Base-by-base conservation (phyloP, 2,888 invertebrate species). In the Apamea anceps region DNA sequence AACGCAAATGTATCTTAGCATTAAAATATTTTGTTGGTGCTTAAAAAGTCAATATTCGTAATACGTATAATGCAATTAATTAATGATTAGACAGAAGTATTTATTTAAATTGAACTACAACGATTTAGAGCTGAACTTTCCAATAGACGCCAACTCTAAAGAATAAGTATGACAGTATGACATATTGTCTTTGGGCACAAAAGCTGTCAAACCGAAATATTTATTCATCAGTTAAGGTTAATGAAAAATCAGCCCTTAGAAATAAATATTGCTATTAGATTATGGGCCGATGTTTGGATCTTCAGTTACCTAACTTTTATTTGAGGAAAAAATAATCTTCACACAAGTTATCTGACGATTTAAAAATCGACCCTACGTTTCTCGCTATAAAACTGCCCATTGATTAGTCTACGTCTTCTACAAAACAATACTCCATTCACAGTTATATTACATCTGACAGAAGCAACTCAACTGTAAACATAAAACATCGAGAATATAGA, bases 21-120 rank as follows among this genome's bases (percentile, higher is more conserved):
- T 32, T 82, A 65, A 28, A 72, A 78, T 13, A 80, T 86, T 87
- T 78, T 68, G 63, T 88, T 89, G 90, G 90, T 91, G 90, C 90
- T 89, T 90, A 73, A 71, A 72, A 80, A 82, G 81, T 84, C 85
- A 72, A 75, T 51, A 80, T 77, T 78, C 25, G n/a, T 77, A 79
- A 76, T 80, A 84, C 62, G 51, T 86, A 60, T 66, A 72, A 45
- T 13, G 72, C 65, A 70, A 72, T 71, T 63, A 76, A 65, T 76
- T 48, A 66, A 51, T 72, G 1, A 68, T 67, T 48, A 54, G 45
- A 80, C 42, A 32, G 57, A 72, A 28, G 75, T 62, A 65, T 86
- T 82, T 63, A 62, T 42, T 32, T 8, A 28, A 1, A 15, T 32
- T 25, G 45, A 45, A 48, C 13, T n/a, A 54, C 66, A 79, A 60